Evolutionary conservation across 2,797 vertebrate genomes (phyloP), one percentile per base, ranked within the genome.

Genomic region (Valencia hispanica): DNA sequence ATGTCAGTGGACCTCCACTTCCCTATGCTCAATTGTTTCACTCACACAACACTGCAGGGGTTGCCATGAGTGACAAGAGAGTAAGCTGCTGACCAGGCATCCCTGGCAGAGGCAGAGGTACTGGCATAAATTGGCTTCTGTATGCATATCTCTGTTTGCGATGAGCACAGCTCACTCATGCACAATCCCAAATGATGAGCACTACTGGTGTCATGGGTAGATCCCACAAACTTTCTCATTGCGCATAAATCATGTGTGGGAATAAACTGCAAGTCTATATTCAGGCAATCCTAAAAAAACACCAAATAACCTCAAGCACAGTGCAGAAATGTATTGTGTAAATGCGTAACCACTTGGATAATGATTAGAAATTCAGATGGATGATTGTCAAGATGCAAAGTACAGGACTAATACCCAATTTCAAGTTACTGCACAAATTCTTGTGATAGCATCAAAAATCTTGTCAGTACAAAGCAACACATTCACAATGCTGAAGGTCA

Each of bases 1-100:
- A 93, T 89, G 91, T 93, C 93, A 91, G 47, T 50, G 32, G 63
- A 70, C 65, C 41, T 12, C 73, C 36, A 2, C 41, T 55, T 34
- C 53, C 27, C 6, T 32, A 15, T 48, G 18, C 5, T 14, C 45
- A 32, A 66, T 57, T 74, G 30, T 22, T 57, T 55, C 34, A 15
- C 59, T 74, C 61, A 78, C 17, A 5, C 50, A 79, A 77, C 81
- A 72, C 84, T 89, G 90, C 85, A 85, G 89, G 86, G 88, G 74
- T 53, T 75, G 85, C 85, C 83, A 86, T 79, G 80, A 82, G 87
- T 83, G 80, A 83, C 74, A 79, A 55, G 75, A 76, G 79, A 68
- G 75, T 87, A 83, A 88, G 82, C 84, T 84, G 91, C 84, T 84
- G 88, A 90, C 74, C 86, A 71, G 80, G 81, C 89, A 80, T 89